phyloP scores from a whole-genome alignment of 1,140 invertebrate genomes.

The Aleiodes sp. region DNA sequence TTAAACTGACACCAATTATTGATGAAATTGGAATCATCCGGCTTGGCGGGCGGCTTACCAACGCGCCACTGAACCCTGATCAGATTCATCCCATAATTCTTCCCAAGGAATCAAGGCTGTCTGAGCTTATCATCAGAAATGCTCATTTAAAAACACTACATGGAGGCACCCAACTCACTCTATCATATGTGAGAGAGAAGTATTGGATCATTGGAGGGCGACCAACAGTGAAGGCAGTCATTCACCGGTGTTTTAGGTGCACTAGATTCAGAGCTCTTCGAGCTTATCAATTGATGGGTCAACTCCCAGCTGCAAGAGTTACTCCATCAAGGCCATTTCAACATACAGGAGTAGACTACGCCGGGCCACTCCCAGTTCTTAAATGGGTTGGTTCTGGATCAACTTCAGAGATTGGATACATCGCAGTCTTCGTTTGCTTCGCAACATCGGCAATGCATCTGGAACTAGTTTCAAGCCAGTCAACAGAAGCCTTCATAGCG shows the following conservation, averaged over 20 bases:
- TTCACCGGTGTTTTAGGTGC: constrained; percentile 41
- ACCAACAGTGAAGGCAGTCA: constrained; percentile 10
- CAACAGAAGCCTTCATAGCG: neutral
- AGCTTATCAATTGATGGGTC: neutral
- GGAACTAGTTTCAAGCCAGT: neutral
- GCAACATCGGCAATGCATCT: constrained; percentile 2
- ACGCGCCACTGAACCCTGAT: too few species aligned
- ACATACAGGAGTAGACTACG: neutral
- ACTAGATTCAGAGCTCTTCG: neutral
- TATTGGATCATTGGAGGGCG: constrained; percentile 42
- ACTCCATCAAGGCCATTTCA: neutral
- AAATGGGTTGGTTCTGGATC: neutral
- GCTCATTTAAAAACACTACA: constrained; percentile 42
- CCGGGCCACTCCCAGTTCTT: neutral
- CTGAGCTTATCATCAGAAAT: too few species aligned
- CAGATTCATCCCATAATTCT: too few species aligned
- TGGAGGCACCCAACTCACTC: constrained; percentile 41
- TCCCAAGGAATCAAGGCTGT: too few species aligned
- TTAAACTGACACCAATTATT: constrained; percentile 13
- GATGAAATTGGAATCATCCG: neutral
- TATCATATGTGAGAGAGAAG: constrained; percentile 36
- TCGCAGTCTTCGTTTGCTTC: neutral
- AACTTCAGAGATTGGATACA: neutral
- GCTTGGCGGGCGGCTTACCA: constrained; percentile 19
- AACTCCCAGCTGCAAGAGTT: neutral